Conservation (phyloP, 2,113 vertebrate genomes). For the Podarcis muralis region DNA sequence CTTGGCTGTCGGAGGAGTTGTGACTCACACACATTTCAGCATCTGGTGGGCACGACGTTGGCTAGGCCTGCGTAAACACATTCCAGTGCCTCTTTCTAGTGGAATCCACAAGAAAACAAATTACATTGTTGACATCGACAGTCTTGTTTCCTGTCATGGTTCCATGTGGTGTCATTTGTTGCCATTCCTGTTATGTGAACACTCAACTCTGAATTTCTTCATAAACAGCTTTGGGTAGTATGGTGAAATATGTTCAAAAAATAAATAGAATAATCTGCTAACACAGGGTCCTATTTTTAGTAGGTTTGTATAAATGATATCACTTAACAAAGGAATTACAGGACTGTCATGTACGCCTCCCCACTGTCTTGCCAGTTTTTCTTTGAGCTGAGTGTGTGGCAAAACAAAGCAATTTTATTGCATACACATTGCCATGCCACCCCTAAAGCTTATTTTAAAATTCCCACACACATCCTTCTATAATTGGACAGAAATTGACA, state of each 20-base stretch:
- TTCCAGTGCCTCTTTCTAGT: not conserved
- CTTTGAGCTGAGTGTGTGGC: not conserved
- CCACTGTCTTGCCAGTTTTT: not conserved
- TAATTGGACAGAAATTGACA: fast-evolving
- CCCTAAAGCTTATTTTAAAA: not conserved
- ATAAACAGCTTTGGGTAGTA: not conserved
- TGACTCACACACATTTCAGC: not conserved
- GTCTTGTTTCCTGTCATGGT: not conserved
- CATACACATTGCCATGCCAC: fast-evolving
- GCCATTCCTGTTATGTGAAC: not conserved
- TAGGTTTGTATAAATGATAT: not conserved
- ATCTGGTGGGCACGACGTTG: too few relatives aligned
- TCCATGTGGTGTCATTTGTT: not conserved
- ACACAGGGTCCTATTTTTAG: not conserved
- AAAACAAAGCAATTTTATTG: not conserved
- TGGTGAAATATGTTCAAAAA: not conserved
- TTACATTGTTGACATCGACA: not conserved
- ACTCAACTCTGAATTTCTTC: not conserved
- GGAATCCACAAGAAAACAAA: not conserved
- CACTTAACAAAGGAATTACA: not conserved
- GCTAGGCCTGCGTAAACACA: too few relatives aligned
- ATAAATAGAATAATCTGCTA: not conserved
- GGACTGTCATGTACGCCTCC: not conserved
- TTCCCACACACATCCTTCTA: not conserved
- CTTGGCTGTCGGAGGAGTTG: not conserved